A percentile compares a stretch with the other conserved stretches of the same genome.
These are phyloP conservation scores for Sebastes kiyomatsui DNA, from an alignment of 2,797 vertebrate species.

Conservation along the genomic window DNA sequence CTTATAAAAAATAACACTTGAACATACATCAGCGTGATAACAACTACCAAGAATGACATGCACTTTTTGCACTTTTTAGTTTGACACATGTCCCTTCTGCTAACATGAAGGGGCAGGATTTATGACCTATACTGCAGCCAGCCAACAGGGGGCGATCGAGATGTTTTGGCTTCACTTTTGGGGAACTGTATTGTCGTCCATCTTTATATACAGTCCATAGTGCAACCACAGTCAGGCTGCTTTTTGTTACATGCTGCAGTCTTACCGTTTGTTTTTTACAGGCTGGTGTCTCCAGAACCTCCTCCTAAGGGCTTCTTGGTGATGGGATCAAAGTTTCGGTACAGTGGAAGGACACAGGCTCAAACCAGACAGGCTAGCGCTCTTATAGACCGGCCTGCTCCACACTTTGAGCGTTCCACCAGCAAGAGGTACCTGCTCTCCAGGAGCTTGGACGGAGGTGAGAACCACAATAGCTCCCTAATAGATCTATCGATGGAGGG, in stretches of 20 bases:
- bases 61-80: no score
- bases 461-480: conserved; percentile 32
- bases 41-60: no score
- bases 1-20: no score
- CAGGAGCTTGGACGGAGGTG: conserved; percentile 97
- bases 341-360: conserved; percentile 96
- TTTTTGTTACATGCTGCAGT: neutral
- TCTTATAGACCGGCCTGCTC: conserved; percentile 94
- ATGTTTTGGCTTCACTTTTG: no score
- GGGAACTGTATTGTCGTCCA: no score
- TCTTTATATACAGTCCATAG: no score
- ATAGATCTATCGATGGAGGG: neutral
- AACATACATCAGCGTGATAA: no score
- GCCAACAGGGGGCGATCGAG: no score
- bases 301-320: conserved; percentile 97
- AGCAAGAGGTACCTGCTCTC: conserved; percentile 98
- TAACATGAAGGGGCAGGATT: no score
- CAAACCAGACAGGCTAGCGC: conserved; percentile 96
- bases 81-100: no score
- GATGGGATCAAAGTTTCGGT: conserved; percentile 99
- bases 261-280: conserved; percentile 35
- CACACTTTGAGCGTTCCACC: conserved; percentile 94
- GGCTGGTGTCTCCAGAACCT: conserved; percentile 95
- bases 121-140: no score
- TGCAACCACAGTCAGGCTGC: neutral